Base-by-base conservation (phyloP, 2,797 vertebrate species). In the Pipistrellus pygmaeus region DNA sequence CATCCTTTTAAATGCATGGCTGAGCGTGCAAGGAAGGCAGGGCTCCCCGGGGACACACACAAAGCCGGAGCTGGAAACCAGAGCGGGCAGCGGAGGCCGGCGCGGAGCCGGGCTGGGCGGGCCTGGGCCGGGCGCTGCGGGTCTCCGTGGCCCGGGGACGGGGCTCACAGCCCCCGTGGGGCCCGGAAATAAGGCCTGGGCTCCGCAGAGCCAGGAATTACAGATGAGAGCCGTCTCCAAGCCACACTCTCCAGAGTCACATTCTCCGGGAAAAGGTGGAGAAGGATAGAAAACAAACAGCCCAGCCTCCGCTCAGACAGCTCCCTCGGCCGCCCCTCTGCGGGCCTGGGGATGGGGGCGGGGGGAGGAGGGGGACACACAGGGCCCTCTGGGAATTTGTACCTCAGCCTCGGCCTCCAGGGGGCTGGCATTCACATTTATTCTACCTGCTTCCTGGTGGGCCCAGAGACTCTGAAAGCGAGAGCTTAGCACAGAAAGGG, bases 1-100 rank as follows among this genome's bases (percentile, higher is more conserved):
- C 89, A 72, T 53, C 76, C 95, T 95, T 96, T 95, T 93, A 93
- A 95, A 95, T 88, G 96, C 96, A 94, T 25, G 96, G 93, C 91
- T 95, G 96, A 83, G 89, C 90, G 71, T 93, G 90, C 76, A 46
- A 30, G 93, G 89, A 81, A 69, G 86, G 80, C 73, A 32, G 62
- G 76, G 4, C 51, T 91, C 96, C 69, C 89, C 46, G 51, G 95
- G 41, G 95, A 93, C 17, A 15, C n/a, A 83, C 64, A 91, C 96
- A 96, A 94, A 95, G 95, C 32, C 38, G 38, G 5, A 35, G 76
- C 84, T 38, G 86, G 38, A 84, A 91, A 89, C 27, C 68, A 57
- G 91, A 57, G 84, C 87, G 23, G 84, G 81, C 38, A 46, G 48
- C 0, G 62, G 38, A 48, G 12, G 57, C 68, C 6, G 13, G 21